A percentile compares a stretch with the other conserved stretches of the same genome.
These are phyloP conservation scores for Synanthedon formicaeformis DNA, from an alignment of 2,888 invertebrate species.

Conservation along the genomic window DNA sequence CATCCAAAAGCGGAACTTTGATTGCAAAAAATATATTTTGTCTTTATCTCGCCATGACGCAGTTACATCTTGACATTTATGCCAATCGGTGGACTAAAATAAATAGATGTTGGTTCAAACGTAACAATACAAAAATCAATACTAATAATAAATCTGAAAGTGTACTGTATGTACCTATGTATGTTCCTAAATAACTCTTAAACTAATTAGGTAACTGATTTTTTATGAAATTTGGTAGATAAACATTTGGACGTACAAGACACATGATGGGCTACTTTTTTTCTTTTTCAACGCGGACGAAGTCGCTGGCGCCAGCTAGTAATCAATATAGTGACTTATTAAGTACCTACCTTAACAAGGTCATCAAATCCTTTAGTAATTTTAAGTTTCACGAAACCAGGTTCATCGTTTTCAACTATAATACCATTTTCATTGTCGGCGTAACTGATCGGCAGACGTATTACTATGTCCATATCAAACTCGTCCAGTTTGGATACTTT, in stretches of 20 bases:
- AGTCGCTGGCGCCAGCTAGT: too few species aligned
- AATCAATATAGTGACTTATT: too few species aligned
- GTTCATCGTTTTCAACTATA: conserved; percentile 40
- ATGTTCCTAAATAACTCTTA: too few species aligned
- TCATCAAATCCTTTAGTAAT: conserved; percentile 42
- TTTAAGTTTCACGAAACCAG: conserved; percentile 59
- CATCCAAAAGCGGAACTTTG: conserved; percentile 66
- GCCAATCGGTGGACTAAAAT: conserved; percentile 26
- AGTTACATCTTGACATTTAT: conserved; percentile 43
- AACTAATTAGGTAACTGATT: too few species aligned
- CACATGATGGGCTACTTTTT: too few species aligned
- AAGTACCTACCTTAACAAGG: conserved; percentile 30
- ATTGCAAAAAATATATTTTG: conserved; percentile 49
- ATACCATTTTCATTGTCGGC: conserved; percentile 41
- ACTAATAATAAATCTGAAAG: too few species aligned
- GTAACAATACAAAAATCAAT: too few species aligned
- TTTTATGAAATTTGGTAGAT: too few species aligned
- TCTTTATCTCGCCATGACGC: conserved; percentile 52
- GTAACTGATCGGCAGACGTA: conserved; percentile 61
- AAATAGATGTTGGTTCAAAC: too few species aligned
- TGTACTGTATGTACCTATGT: too few species aligned
- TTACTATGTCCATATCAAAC: conserved; percentile 72
- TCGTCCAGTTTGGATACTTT: conserved; percentile 72
- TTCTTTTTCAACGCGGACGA: too few species aligned
- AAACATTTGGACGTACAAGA: too few species aligned